phyloP scores from a whole-genome alignment of 2,797 vertebrate species.

The Gallinago nigripennis region DNA sequence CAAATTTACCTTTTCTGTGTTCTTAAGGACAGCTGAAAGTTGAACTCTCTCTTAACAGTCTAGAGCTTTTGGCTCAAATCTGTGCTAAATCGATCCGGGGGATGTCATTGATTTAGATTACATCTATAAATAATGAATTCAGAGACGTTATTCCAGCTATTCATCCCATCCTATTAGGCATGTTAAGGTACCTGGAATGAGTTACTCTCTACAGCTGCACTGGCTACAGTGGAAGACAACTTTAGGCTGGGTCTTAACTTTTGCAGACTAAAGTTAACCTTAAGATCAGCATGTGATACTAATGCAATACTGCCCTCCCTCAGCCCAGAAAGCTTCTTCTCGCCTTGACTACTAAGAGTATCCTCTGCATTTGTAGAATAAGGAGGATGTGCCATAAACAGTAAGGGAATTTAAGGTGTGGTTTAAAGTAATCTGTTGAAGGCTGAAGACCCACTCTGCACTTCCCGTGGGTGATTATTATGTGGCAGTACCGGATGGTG shows the following conservation, averaged over 20 bases:
- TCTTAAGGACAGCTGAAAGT: not conserved
- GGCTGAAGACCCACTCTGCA: not conserved
- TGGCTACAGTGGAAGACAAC: not conserved
- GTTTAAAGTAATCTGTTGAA: not conserved
- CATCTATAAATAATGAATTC: not conserved
- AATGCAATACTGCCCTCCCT: not conserved
- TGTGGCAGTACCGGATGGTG: accelerated
- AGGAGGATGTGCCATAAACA: not conserved
- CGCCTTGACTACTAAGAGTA: not conserved
- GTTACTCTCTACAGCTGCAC: not conserved
- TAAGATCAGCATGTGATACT: not conserved
- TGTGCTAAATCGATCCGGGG: not conserved
- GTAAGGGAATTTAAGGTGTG: not conserved
- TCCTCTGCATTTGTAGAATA: not conserved
- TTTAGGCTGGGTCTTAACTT: not conserved
- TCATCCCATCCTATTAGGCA: not conserved
- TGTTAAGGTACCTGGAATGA: not conserved
- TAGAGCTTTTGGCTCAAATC: not conserved
- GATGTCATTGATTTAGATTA: not conserved
- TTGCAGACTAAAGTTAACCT: not conserved
- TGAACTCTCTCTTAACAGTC: not conserved
- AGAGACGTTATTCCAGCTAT: not conserved
- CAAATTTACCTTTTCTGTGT: not conserved
- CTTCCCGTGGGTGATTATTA: not conserved
- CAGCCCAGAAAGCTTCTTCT: not conserved